phyloP scores from a whole-genome alignment of 1,140 invertebrate species.

The Hyles vespertilio region DNA sequence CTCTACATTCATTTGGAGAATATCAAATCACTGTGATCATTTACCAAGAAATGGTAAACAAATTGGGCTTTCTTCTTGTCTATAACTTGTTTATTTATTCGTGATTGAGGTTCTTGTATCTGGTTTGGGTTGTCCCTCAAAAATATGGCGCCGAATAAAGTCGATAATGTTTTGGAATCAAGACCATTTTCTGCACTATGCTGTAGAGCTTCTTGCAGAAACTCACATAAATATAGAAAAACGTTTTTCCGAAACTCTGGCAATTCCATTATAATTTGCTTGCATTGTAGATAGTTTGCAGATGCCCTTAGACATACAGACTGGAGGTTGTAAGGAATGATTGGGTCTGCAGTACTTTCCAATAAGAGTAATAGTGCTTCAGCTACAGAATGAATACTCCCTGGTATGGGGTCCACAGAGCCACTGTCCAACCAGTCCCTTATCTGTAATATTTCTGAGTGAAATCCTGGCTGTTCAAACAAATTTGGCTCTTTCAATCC shows the following conservation, averaged over 20 bases:
- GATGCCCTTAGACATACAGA: constrained; percentile 86
- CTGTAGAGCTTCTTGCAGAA: constrained; percentile 91
- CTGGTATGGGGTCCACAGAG: constrained; percentile 80
- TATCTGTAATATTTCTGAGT: constrained; percentile 87
- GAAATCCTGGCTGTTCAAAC: constrained; percentile 88
- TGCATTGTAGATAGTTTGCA: constrained; percentile 87
- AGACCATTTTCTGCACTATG: constrained; percentile 87
- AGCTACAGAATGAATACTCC: constrained; percentile 92
- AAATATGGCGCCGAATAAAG: constrained; percentile 89
- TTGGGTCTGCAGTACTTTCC: constrained; percentile 92
- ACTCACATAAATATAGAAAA: constrained; percentile 93
- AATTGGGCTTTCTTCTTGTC: constrained; percentile 91
- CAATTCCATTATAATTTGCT: constrained; percentile 88
- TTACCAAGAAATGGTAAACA: constrained; percentile 91
- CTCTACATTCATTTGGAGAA: constrained; percentile 53
- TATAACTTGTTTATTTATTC: constrained; percentile 79
- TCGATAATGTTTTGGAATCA: constrained; percentile 89
- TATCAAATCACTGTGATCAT: constrained; percentile 86
- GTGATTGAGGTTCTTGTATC: constrained; percentile 73
- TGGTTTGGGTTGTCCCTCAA: constrained; percentile 84
- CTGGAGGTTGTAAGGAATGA: constrained; percentile 92
- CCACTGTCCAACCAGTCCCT: constrained; percentile 92
- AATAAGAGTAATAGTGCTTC: constrained; percentile 93
- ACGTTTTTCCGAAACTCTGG: constrained; percentile 90
- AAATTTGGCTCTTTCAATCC: constrained; percentile 89